These are phyloP conservation scores for Sinodicranocentrus sp. DNA, from an alignment of 2,888 invertebrate species.

Conservation along the genomic window DNA sequence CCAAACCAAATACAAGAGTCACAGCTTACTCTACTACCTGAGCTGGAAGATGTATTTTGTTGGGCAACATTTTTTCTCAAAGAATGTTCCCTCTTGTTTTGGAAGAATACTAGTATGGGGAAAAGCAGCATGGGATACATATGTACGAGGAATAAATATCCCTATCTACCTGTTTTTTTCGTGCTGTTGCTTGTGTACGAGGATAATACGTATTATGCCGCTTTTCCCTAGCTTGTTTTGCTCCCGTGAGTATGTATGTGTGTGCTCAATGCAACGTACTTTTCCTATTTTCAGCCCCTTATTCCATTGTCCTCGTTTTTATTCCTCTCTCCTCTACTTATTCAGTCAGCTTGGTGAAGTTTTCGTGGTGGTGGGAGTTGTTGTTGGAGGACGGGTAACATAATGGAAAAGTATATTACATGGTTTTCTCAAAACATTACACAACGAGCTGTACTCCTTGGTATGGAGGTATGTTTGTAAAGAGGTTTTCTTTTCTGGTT, in stretches of 20 bases:
- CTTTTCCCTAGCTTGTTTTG: too few species aligned
- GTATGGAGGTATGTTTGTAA: too few species aligned
- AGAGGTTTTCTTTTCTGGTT: slow-evolving; percentile 16
- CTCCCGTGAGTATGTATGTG: background rate
- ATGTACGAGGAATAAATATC: too few species aligned
- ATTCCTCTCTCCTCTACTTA: background rate
- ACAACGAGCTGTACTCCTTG: background rate
- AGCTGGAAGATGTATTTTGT: slow-evolving; percentile 20
- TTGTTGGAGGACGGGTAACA: background rate
- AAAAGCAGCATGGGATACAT: too few species aligned
- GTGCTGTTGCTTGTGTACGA: slow-evolving; percentile 8
- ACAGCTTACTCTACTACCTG: slow-evolving; percentile 12
- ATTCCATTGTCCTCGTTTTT: slow-evolving; percentile 48
- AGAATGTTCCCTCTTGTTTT: background rate
- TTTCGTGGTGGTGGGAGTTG: slow-evolving; percentile 3
- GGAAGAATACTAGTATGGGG: background rate
- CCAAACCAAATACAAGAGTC: background rate
- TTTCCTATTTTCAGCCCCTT: slow-evolving; percentile 41
- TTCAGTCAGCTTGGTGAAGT: slow-evolving; percentile 15
- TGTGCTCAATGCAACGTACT: slow-evolving; percentile 17
- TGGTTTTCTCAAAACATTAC: slow-evolving; percentile 7
- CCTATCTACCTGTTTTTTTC: background rate
- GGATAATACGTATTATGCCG: slow-evolving; percentile 28
- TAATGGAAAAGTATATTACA: slow-evolving; percentile 8
- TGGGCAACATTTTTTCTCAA: background rate